A percentile compares a stretch with the other conserved stretches of the same genome.
These are phyloP conservation scores for Rhagologus leucostigma DNA, from an alignment of 2,113 vertebrate species.

Conservation along the genomic window DNA sequence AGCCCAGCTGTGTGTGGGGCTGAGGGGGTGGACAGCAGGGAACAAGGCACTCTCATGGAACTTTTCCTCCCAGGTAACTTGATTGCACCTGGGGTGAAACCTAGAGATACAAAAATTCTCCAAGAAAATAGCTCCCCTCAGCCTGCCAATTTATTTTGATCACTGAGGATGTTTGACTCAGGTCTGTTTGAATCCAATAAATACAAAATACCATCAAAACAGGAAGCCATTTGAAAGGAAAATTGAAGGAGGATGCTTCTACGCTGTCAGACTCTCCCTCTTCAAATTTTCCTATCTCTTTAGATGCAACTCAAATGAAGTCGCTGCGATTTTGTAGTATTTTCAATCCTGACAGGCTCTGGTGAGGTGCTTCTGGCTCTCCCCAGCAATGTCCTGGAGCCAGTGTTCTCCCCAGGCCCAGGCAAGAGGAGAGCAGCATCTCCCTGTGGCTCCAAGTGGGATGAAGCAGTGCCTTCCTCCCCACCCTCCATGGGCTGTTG, in stretches of 20 bases:
- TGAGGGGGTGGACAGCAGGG: neutral
- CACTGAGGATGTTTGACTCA: neutral
- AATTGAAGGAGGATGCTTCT: neutral
- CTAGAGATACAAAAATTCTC: neutral
- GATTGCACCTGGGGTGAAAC: neutral
- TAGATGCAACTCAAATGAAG: neutral
- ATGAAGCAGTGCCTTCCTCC: neutral
- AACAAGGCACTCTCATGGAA: fast-evolving
- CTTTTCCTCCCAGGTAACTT: neutral
- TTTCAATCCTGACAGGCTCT: neutral
- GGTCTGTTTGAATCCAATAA: neutral
- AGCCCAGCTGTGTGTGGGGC: neutral
- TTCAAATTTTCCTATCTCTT: neutral
- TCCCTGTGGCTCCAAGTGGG: fast-evolving
- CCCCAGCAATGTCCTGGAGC: neutral
- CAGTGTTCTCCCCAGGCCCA: neutral
- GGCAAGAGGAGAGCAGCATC: neutral
- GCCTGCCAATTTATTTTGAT: neutral
- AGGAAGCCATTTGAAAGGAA: neutral
- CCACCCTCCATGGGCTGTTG: neutral
- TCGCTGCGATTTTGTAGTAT: neutral
- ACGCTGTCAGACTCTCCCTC: neutral
- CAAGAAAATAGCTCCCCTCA: neutral
- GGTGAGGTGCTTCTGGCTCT: neutral
- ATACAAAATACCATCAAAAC: neutral